These are phyloP conservation scores for Limnephilus lunatus DNA, from an alignment of 2,888 invertebrate species.

Conservation along the genomic window DNA sequence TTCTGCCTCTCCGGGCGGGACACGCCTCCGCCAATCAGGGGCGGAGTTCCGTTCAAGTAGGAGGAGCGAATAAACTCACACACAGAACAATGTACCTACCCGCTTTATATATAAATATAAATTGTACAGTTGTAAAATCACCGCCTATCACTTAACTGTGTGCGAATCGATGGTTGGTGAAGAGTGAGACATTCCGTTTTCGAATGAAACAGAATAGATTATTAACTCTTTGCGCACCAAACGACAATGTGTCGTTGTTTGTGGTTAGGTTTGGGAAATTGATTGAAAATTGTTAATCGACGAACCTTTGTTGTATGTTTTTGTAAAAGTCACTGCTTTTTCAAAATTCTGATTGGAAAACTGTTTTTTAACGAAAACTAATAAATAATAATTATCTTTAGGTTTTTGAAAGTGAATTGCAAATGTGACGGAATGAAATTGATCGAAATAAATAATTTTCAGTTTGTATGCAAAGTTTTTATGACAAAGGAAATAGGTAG, in stretches of 20 bases:
- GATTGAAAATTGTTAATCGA: not conserved
- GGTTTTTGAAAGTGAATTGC: not conserved
- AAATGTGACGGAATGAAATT: not conserved
- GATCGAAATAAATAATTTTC: not conserved
- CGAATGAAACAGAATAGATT: not conserved
- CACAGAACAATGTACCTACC: not conserved
- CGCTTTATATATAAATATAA: not conserved
- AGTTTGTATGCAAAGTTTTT: no score
- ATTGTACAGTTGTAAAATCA: not conserved
- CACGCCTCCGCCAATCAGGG: conserved; percentile 2
- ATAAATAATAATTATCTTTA: not conserved
- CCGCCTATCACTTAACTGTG: not conserved
- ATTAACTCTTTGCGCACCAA: not conserved
- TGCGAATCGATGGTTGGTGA: no score
- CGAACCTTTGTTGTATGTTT: not conserved
- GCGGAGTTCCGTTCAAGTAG: not conserved
- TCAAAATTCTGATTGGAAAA: not conserved
- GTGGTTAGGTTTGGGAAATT: not conserved
- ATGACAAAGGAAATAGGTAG: not conserved
- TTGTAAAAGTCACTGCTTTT: not conserved
- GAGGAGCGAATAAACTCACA: not conserved
- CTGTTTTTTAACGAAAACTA: not conserved
- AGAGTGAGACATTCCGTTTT: not conserved
- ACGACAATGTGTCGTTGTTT: not conserved
- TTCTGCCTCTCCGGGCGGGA: not conserved